Base-by-base conservation (phyloP, 2,797 vertebrate species). In the Sebastes flavidus region DNA sequence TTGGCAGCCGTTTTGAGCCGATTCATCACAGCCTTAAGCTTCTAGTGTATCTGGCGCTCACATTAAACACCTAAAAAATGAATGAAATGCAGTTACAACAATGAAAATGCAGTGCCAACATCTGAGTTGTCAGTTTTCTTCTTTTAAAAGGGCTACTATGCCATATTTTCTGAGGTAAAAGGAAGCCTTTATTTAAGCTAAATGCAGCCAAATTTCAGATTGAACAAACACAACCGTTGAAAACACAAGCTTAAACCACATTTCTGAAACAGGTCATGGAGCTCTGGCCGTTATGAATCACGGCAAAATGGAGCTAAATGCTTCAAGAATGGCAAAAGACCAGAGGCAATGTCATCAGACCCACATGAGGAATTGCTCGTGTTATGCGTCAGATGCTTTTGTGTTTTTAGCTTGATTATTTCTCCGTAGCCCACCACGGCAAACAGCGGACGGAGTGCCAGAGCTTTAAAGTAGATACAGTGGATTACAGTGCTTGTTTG, bases 371-470 rank as follows among this genome's bases (percentile, higher is more conserved):
- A 72, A 66, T 22, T 6, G 6, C 36, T 83, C 0, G 1, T 42
- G 34, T 29, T 66, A 2, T 59, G 62, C n/a, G 3, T 86, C 71
- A 63, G 71, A 76, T 70, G 82, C 79, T 80, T 77, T 78, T 82
- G 66, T 78, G 77, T 73, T 89, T 84, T 79, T 62, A 86, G 79
- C 77, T 75, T 63, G 24, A 85, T 82, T 70, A 58, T 88, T 54
- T 78, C 36, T 92, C 56, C 36, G 65, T 27, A 42, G 78, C 72
- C 36, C 72, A 25, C 59, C 59, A 62, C 30, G 42, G 80, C 76
- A 87, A 85, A 76, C 65, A 71, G 36, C 79, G 72, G 78, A 86
- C 69, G 1, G 54, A 65, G 80, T 71, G 85, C 68, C 88, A 72
- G 82, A 69, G 77, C 66, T 67, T 55, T 38, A 54, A 61, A 79